phyloP scores from a whole-genome alignment of 2,113 vertebrate species.

The Hypomesus transpacificus region DNA sequence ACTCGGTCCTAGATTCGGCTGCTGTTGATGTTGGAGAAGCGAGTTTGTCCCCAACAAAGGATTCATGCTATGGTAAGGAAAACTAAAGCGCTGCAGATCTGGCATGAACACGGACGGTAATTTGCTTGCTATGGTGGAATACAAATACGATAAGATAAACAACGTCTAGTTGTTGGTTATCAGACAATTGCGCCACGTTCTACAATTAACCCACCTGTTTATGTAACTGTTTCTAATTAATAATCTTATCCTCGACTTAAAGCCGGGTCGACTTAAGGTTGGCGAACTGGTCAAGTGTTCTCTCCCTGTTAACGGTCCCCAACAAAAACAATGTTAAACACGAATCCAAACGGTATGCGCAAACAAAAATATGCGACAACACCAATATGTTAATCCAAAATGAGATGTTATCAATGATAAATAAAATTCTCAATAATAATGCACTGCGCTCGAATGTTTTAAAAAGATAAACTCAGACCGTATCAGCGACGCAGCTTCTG shows the following conservation, averaged over 20 bases:
- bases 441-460: constrained; percentile 35
- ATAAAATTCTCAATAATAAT: constrained; percentile 8
- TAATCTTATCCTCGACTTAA: constrained; percentile 47
- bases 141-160: constrained; percentile 14
- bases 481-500: constrained; percentile 32
- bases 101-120: constrained; percentile 73
- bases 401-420: neutral
- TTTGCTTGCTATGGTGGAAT: constrained; percentile 42
- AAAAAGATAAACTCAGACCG: constrained; percentile 34
- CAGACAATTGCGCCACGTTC: constrained; percentile 11
- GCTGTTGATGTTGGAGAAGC: constrained; percentile 73
- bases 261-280: constrained; percentile 45
- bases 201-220: constrained; percentile 26
- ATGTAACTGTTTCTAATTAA: constrained; percentile 44
- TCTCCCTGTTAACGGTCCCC: neutral
- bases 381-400: constrained; percentile 9
- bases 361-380: neutral
- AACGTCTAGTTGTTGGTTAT: neutral
- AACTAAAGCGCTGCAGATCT: constrained; percentile 78
- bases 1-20: constrained; percentile 55
- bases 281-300: constrained; percentile 22
- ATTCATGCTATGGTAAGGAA: constrained; percentile 83
- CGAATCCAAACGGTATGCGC: neutral
- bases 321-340: constrained; percentile 11
- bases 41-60: constrained; percentile 82